Conservation (phyloP, 2,797 vertebrate species). For the Sebastolobus altivelis region DNA sequence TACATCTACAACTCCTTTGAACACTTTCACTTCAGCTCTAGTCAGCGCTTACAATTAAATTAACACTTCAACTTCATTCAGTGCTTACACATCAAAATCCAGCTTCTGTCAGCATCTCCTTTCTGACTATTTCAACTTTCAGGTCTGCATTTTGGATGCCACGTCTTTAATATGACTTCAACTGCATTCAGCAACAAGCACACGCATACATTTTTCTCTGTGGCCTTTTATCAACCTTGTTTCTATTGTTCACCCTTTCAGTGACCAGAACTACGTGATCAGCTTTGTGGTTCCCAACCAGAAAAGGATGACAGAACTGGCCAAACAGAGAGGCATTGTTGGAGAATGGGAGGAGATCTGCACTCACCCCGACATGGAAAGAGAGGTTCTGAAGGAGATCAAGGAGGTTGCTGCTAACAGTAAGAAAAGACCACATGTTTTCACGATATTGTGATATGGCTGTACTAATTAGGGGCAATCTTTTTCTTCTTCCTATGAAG, state of each 20-base stretch:
- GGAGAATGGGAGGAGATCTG: constrained; percentile 95
- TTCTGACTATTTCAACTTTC: background rate
- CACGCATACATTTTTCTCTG: background rate
- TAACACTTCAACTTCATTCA: background rate
- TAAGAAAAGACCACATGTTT: constrained; percentile 78
- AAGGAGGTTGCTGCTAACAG: constrained; percentile 92
- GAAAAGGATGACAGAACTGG: constrained; percentile 90
- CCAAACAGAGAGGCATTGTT: constrained; percentile 88
- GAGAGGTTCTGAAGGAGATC: constrained; percentile 92
- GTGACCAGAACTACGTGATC: constrained; percentile 97
- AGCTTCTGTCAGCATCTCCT: background rate
- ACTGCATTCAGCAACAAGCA: background rate
- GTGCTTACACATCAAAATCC: background rate
- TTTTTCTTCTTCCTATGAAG: no score
- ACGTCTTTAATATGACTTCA: background rate
- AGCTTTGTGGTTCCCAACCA: constrained; percentile 99
- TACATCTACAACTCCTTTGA: no score
- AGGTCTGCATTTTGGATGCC: background rate
- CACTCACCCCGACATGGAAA: constrained; percentile 93
- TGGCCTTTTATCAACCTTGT: background rate
- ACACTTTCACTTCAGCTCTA: background rate
- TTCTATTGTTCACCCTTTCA: constrained; percentile 57
- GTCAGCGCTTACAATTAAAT: background rate
- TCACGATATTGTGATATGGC: background rate
- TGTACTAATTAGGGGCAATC: no score